These are phyloP conservation scores for Stegostoma tigrinum DNA, from an alignment of 2,113 vertebrate species.

Conservation along the genomic window DNA sequence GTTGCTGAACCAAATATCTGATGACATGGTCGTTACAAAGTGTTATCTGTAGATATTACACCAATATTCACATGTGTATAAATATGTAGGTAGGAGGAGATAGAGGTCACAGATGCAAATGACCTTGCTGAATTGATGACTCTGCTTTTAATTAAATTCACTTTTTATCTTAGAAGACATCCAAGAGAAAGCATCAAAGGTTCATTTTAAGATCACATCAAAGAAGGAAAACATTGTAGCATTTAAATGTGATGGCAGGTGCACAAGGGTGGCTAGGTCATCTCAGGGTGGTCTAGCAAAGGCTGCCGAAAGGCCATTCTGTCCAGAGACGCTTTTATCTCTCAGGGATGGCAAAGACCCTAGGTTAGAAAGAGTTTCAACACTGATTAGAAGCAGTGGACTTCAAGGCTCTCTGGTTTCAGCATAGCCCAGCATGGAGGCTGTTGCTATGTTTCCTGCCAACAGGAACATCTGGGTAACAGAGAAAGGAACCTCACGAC, in stretches of 20 bases:
- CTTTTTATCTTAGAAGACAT: constrained; percentile 78
- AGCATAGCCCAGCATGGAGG: constrained; percentile 87
- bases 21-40: neutral
- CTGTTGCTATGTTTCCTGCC: constrained; percentile 58
- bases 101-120: neutral
- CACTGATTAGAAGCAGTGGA: constrained; percentile 72
- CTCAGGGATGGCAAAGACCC: constrained; percentile 63
- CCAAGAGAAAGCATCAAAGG: constrained; percentile 83
- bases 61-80: neutral
- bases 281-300: constrained; percentile 70
- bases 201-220: constrained; percentile 89
- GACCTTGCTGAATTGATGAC: neutral
- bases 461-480: constrained; percentile 73
- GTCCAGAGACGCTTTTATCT: constrained; percentile 67
- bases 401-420: constrained; percentile 98
- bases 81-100: neutral
- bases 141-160: constrained; percentile 42
- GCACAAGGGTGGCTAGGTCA: constrained; percentile 84
- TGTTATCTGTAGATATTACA: neutral
- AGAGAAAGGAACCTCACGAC: constrained; percentile 53
- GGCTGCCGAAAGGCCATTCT: constrained; percentile 56
- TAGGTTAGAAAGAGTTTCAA: constrained; percentile 60
- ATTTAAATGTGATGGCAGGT: constrained; percentile 96
- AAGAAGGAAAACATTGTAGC: constrained; percentile 73
- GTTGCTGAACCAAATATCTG: neutral